Conservation (phyloP, 2,888 invertebrate species). For the Stenolophus ochropezus region DNA sequence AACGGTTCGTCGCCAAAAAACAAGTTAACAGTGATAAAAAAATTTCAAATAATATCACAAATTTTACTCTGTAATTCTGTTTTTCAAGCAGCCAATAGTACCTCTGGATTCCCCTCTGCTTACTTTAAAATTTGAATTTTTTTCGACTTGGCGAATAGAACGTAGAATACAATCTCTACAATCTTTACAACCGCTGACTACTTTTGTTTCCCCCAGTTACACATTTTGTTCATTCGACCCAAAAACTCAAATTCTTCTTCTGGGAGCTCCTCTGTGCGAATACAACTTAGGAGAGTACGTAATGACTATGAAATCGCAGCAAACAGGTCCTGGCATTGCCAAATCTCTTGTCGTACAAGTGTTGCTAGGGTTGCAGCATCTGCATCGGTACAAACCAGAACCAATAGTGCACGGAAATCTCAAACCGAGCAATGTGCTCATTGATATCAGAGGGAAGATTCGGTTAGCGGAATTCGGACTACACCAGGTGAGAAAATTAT, state of each 20-base stretch:
- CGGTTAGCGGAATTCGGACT: constrained; percentile 72
- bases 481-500: constrained; percentile 67
- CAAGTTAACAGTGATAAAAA: no score
- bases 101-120: no score
- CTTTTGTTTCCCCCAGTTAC: neutral
- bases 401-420: constrained; percentile 72
- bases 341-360: constrained; percentile 63
- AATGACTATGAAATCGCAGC: constrained; percentile 60
- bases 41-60: no score
- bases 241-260: neutral
- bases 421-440: constrained; percentile 72
- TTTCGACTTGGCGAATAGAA: neutral
- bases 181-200: neutral
- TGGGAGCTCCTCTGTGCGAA: constrained; percentile 69
- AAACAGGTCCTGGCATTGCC: constrained; percentile 65
- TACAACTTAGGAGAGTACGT: constrained; percentile 71
- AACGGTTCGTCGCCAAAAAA: no score
- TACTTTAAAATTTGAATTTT: no score
- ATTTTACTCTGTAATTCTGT: no score
- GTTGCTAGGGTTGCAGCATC: constrained; percentile 67
- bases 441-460: constrained; percentile 70
- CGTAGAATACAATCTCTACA: neutral
- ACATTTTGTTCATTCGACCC: constrained; percentile 14
- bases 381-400: constrained; percentile 68
- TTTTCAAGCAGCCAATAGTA: no score